Evolutionary conservation across 1,140 invertebrate genomes (phyloP).

Genomic region (Akabosia matsudoensis): DNA sequence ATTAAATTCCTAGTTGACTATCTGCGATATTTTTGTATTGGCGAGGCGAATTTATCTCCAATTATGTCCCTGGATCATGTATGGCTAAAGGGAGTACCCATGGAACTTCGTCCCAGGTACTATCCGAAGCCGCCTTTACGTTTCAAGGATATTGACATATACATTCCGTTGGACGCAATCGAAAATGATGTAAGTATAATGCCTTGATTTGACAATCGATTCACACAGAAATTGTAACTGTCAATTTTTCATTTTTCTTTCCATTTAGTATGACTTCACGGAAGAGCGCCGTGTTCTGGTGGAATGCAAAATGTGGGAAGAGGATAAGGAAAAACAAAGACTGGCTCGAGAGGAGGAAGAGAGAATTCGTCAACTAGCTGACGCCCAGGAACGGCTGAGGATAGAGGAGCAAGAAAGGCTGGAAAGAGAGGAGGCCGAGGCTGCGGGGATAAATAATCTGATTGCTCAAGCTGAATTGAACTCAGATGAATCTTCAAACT

Average conservation of each 20-base stretch:
- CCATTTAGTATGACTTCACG: conserved; percentile 41
- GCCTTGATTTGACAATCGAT: neutral
- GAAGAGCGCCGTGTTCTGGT: conserved; percentile 33
- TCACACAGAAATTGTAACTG: neutral
- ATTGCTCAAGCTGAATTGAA: neutral
- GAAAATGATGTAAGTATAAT: conserved; percentile 37
- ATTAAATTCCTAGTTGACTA: too few species aligned
- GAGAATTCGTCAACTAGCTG: neutral
- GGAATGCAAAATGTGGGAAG: neutral
- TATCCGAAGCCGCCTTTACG: conserved; percentile 34
- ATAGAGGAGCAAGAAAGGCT: conserved; percentile 7
- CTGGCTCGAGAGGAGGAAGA: conserved; percentile 25
- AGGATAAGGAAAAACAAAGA: neutral
- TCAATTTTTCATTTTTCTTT: conserved; percentile 30
- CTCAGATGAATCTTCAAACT: too few species aligned
- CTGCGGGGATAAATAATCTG: too few species aligned
- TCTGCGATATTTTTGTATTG: too few species aligned
- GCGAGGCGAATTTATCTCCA: too few species aligned
- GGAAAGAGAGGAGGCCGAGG: neutral
- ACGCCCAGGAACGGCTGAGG: neutral
- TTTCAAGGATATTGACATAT: conserved; percentile 42
- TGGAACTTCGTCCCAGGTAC: conserved; percentile 35
- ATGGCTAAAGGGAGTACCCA: conserved; percentile 40
- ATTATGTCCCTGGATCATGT: conserved; percentile 1
- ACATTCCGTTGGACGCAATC: conserved; percentile 43